Conservation (phyloP, 2,113 vertebrate species). For the Daphoenositta chrysoptera region DNA sequence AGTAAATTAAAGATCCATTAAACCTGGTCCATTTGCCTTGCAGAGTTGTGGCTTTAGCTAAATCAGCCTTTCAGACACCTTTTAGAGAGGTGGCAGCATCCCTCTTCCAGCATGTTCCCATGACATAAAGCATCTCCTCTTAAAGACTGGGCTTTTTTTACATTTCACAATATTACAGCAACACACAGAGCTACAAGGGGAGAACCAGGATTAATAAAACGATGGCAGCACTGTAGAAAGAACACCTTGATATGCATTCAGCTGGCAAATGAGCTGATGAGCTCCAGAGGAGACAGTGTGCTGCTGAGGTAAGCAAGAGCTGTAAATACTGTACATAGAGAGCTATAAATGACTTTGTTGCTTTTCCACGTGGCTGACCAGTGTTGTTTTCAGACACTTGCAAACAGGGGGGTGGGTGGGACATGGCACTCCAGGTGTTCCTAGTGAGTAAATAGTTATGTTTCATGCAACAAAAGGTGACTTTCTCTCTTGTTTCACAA, state of each 20-base stretch:
- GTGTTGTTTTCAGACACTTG: conserved; percentile 57
- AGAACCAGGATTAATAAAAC: conserved; percentile 1
- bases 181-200: neutral
- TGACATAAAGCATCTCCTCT: neutral
- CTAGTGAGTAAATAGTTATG: conserved; percentile 9
- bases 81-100: neutral
- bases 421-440: neutral
- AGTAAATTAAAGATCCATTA: neutral
- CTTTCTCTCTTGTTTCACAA: neutral
- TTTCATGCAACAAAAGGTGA: conserved; percentile 28
- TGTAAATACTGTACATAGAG: conserved; percentile 78
- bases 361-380: conserved; percentile 63
- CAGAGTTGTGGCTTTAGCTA: neutral
- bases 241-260: neutral
- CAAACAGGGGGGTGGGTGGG: neutral
- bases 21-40: neutral
- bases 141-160: neutral
- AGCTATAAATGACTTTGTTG: conserved; percentile 39
- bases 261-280: neutral
- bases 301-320: neutral
- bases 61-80: neutral
- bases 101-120: neutral
- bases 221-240: neutral
- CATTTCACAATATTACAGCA: neutral
- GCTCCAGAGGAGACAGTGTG: neutral